These are phyloP conservation scores for Pachliopta kotzebuea DNA, from an alignment of 2,888 invertebrate species.

Conservation along the genomic window DNA sequence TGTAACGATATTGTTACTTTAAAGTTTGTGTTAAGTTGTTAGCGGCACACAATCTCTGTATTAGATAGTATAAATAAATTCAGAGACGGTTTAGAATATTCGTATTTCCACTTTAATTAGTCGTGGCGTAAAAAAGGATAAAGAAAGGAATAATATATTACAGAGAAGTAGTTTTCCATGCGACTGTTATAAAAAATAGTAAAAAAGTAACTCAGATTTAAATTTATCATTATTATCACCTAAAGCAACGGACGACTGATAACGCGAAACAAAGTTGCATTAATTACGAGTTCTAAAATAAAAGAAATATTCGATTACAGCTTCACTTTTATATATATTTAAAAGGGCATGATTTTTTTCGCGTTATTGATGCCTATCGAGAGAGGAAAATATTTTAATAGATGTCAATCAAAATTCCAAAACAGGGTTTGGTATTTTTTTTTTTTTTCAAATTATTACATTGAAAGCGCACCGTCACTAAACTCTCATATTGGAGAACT, in stretches of 20 bases:
- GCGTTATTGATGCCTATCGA: constrained; percentile 9
- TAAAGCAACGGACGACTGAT: neutral
- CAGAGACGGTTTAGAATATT: too few species aligned
- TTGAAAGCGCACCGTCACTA: constrained; percentile 21
- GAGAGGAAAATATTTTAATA: constrained; percentile 22
- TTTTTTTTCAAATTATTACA: constrained; percentile 15
- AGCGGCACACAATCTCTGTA: neutral
- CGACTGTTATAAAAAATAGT: too few species aligned
- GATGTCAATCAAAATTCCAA: constrained; percentile 15
- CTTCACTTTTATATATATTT: neutral
- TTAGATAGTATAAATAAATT: too few species aligned
- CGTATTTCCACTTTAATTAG: too few species aligned
- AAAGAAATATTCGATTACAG: too few species aligned
- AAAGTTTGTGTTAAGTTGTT: constrained; percentile 13
- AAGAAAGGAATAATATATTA: too few species aligned
- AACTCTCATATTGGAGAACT: constrained; percentile 19
- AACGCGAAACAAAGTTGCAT: neutral
- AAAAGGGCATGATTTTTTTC: neutral
- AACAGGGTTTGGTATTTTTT: constrained; percentile 11
- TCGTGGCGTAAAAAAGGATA: too few species aligned
- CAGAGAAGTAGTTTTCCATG: too few species aligned
- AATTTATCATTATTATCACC: neutral
- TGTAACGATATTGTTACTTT: constrained; percentile 22
- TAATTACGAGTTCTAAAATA: neutral
- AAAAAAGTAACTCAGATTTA: too few species aligned